These are phyloP conservation scores for Noctua pronuba DNA, from an alignment of 2,888 invertebrate genomes.

Conservation along the genomic window DNA sequence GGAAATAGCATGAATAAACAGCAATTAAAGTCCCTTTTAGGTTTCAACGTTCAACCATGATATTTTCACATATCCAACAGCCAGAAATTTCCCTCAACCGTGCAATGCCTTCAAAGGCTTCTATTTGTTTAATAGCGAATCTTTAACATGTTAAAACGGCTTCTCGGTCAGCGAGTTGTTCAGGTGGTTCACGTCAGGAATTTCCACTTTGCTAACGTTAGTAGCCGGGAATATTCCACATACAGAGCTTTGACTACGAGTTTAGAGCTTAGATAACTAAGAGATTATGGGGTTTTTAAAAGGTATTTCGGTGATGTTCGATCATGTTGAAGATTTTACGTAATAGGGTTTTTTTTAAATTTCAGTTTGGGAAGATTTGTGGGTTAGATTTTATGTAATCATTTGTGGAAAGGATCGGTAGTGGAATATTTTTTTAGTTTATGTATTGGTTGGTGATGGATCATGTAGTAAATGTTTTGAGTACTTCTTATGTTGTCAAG, in stretches of 20 bases:
- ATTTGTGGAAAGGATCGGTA: not conserved
- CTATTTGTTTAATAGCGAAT: slow-evolving; percentile 74
- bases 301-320: slow-evolving; percentile 33
- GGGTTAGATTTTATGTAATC: not conserved
- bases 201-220: slow-evolving; percentile 81
- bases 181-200: slow-evolving; percentile 77
- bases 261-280: slow-evolving; percentile 47
- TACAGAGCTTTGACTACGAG: slow-evolving; percentile 64
- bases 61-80: slow-evolving; percentile 7
- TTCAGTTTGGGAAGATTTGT: not conserved
- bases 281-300: slow-evolving; percentile 40
- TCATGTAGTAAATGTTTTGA: not conserved
- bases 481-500: not conserved
- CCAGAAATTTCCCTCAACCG: slow-evolving; percentile 30
- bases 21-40: not conserved
- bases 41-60: not conserved
- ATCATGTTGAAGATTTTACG: slow-evolving; percentile 24
- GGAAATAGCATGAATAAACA: not conserved
- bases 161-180: slow-evolving; percentile 75
- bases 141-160: slow-evolving; percentile 77
- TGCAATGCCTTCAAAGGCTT: slow-evolving; percentile 44
- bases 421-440: not conserved
- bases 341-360: slow-evolving; percentile 3
- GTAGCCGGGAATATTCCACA: slow-evolving; percentile 74
- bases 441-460: not conserved